phyloP scores from a whole-genome alignment of 2,888 invertebrate genomes.

The Lampropteryx suffumata region DNA sequence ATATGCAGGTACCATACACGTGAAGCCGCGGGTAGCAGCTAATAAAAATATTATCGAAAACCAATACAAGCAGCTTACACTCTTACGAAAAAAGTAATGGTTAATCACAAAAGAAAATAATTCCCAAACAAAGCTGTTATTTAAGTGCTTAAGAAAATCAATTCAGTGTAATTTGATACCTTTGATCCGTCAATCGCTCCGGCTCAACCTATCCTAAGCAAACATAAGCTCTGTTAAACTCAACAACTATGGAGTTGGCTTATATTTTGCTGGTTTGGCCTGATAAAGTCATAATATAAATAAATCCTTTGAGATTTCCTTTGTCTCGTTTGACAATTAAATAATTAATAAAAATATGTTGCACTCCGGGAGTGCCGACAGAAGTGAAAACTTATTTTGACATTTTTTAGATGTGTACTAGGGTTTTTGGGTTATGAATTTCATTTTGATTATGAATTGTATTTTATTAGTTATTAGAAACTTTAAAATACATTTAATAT shows the following conservation, averaged over 20 bases:
- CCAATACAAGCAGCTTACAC: not conserved
- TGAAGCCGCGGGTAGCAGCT: no score
- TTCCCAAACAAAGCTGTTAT: not conserved
- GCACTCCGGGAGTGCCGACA: no score
- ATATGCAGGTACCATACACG: no score
- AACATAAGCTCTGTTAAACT: conserved; percentile 47
- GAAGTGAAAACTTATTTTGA: no score
- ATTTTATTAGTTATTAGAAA: no score
- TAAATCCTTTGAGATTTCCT: conserved; percentile 33
- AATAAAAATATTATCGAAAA: no score
- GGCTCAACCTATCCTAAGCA: conserved; percentile 59
- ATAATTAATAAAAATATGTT: no score
- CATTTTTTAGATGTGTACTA: no score
- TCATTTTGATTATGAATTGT: no score
- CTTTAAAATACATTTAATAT: no score
- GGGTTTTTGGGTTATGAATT: no score
- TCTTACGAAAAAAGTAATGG: not conserved
- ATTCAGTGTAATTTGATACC: conserved; percentile 52
- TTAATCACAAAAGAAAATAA: conserved; percentile 5
- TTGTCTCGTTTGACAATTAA: not conserved
- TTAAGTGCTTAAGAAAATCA: conserved; percentile 41
- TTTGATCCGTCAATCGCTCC: conserved; percentile 63
- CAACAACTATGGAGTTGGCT: conserved; percentile 40
- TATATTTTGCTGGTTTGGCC: conserved; percentile 37
- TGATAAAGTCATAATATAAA: conserved; percentile 37